Base-by-base conservation (phyloP, 2,113 vertebrate genomes). In the Petrocephalus zakoni region DNA sequence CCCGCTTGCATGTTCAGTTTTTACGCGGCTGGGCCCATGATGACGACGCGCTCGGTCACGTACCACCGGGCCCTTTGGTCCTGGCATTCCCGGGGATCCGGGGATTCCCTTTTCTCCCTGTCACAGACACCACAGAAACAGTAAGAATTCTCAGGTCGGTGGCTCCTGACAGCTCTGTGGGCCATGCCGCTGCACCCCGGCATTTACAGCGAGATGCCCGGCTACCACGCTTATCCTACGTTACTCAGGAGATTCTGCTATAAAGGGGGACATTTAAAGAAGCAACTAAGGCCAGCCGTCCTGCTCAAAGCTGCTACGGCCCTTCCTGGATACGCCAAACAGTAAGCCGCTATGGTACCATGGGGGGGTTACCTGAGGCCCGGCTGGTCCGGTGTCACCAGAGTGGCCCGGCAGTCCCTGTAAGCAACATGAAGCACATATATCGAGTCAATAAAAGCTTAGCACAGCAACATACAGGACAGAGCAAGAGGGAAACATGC, bases 371-470 rank as follows among this genome's bases (percentile, higher is more conserved):
- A 93, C 93, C 89, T 90, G 90, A 85, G 91, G 85, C 86, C 93
- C 93, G 4, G 25, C 34, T 4, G 90, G 90, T 7, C 93, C 93
- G 0, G 8, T 85, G 42, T 89, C 89, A 86, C 93, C 93, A 21
- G 91, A 90, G 86, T 68, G 8, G 19, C 93, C 93, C 19, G 72
- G 88, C 2, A 92, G 90, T 34, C 93, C 93, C 93, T 93, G 83
- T 83, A 85, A 37, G 46, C 9, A 81, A 46, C 46, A 89, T 34
- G 87, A 7, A 8, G 29, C 52, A 86, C 13, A 19, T 9, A 85
- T 11, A 55, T 53, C 49, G 34, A 29, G 22, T 19, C 61, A 29
- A 25, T 9, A 68, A 13, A 64, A n/a, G 61, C 61, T 29, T 1
- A 42, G 1, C 34, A 17, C 29, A 75, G 68, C 51, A 10, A 52